Conservation (phyloP, 2,888 invertebrate species). For the Dione juno region DNA sequence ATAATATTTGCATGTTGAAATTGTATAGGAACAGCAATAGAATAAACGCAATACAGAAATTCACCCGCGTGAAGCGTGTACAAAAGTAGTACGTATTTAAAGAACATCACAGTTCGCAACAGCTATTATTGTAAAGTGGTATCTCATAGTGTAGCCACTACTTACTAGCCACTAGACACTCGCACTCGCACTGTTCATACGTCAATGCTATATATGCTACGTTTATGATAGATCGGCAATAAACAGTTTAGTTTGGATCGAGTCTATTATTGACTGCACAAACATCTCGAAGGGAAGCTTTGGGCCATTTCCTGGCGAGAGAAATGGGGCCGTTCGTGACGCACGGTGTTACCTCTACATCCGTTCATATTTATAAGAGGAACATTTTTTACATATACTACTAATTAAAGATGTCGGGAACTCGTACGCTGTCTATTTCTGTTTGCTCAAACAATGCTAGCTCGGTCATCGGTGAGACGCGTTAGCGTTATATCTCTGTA, state of each 20-base stretch:
- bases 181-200: conserved; percentile 35
- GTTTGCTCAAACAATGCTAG: conserved; percentile 9
- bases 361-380: conserved; percentile 66
- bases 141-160: conserved; percentile 18
- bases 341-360: conserved; percentile 73
- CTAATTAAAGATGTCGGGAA: conserved; percentile 49
- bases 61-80: conserved; percentile 7
- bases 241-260: conserved; percentile 57
- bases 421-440: conserved; percentile 35
- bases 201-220: conserved; percentile 44
- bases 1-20: background rate
- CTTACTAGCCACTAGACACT: too few species aligned
- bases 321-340: conserved; percentile 78
- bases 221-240: conserved; percentile 60
- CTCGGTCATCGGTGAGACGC: background rate
- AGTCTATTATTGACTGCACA: conserved; percentile 79
- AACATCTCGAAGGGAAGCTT: conserved; percentile 77
- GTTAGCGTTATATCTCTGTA: background rate
- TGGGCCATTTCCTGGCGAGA: conserved; percentile 75
- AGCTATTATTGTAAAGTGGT: conserved; percentile 37
- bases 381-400: conserved; percentile 57
- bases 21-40: conserved; percentile 6
- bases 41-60: conserved; percentile 3
- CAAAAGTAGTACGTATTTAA: conserved; percentile 16
- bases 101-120: conserved; percentile 23